Evolutionary conservation across 2,888 invertebrate species (phyloP), one percentile per base, ranked within the genome.

Genomic region (Eumacrocentrus americanus): DNA sequence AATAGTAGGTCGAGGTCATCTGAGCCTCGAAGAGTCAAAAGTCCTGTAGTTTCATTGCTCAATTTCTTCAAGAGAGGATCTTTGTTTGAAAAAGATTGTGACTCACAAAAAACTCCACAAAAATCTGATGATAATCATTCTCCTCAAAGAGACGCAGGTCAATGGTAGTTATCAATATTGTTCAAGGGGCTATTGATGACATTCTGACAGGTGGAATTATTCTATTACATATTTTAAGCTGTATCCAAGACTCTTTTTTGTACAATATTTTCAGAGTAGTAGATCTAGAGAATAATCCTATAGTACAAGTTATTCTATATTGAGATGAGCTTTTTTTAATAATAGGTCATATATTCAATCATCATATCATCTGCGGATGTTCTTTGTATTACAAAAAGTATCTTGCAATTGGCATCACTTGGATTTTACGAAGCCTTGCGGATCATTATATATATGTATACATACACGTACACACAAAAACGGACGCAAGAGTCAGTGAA

Each of bases 1-100:
- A 63, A 52, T 1, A 64, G 58, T 11, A 68, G 74, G 40, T 75
- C 74, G 12, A 67, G 66, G 55, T 76, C 76, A 1, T 71, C 67
- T 2, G 76, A 76, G 48, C 71, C 72, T 0, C 71, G 72, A 6
- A 76, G 73, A 62, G 16, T 66, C 11, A 62, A 70, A 6, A 73
- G 68, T 61, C 70, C 66, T 40, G 65, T 63, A 0, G 67, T 68
- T 2, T 75, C 76, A n/a, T 65, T 78, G 34, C 53, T 77, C 5
- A 66, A 77, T 25, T 78, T 74, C 16, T 76, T 78, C 50, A 75
- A 72, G 61, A 29, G 48, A 6, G 40, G 48, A 40, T 40, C 54
- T 35, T 50, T 54, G 7, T 14, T 23, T 11, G 60, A 54, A 7
- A 50, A 55, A 55, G 34, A 54, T 54, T 29, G 23, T 9, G 20